Percentiles rank a stretch among this genome's conserved stretches.
Conservation (phyloP, 2,888 invertebrate genomes). For the Hirtodrosophila duncani region DNA sequence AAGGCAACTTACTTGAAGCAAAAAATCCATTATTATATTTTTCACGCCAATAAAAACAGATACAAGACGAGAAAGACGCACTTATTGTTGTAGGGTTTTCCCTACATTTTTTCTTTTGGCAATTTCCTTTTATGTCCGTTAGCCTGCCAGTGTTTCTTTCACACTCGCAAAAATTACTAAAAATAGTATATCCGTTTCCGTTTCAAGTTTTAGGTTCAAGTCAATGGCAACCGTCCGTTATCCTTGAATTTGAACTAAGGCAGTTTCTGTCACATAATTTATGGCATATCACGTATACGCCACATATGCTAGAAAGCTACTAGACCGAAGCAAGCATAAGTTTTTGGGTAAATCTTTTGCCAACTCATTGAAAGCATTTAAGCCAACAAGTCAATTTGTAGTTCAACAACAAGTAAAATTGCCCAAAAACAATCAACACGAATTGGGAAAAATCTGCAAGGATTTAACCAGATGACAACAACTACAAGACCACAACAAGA, state of each 20-base stretch:
- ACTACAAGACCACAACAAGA: conserved; percentile 9
- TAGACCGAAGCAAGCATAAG: background rate
- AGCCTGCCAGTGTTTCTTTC: conserved; percentile 30
- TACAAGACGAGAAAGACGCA: conserved; percentile 43
- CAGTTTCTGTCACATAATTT: conserved; percentile 43
- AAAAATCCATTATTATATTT: conserved; percentile 64
- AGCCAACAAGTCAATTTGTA: conserved; percentile 38
- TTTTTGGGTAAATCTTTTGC: conserved; percentile 5
- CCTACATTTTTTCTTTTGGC: conserved; percentile 39
- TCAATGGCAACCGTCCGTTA: conserved; percentile 1
- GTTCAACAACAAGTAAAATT: conserved; percentile 11
- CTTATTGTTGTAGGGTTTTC: conserved; percentile 6
- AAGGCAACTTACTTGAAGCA: conserved; percentile 6
- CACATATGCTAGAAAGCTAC: conserved; percentile 19
- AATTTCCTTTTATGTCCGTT: conserved; percentile 46
- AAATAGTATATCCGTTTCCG: conserved; percentile 70
- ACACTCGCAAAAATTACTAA: conserved; percentile 64
- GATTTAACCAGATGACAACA: background rate
- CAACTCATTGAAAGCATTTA: conserved; percentile 21
- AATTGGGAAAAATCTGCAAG: conserved; percentile 12
- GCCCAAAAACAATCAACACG: conserved; percentile 27
- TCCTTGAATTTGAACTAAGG: background rate
- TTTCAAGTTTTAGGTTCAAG: conserved; percentile 31
- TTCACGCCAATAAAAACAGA: conserved; percentile 72
- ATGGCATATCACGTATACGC: conserved; percentile 52